Conservation (phyloP, 2,888 invertebrate genomes). For the Perithous albicinctus region DNA sequence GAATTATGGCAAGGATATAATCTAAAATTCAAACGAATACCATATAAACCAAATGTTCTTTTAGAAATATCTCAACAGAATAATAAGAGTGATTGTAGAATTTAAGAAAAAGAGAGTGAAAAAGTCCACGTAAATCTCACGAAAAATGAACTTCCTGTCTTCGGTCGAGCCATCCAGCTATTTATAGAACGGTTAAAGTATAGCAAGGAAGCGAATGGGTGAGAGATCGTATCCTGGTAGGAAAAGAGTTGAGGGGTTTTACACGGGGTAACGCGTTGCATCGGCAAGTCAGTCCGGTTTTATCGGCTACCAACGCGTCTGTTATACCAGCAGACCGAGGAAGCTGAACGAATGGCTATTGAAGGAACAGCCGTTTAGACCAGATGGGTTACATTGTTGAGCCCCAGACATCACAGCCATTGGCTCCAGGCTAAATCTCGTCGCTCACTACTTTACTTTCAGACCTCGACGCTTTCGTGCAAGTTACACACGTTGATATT, state of each 20-base stretch:
- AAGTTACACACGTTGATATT: constrained; percentile 28
- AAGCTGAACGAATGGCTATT: constrained; percentile 71
- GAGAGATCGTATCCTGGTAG: constrained; percentile 3
- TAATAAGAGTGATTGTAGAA: too few species aligned
- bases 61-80: too few species aligned
- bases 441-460: constrained; percentile 32
- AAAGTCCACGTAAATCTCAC: constrained; percentile 10
- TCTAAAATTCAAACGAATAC: too few species aligned
- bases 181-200: background rate
- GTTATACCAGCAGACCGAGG: constrained; percentile 26
- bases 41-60: too few species aligned
- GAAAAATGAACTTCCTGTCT: constrained; percentile 21
- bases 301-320: constrained; percentile 38
- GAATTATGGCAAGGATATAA: too few species aligned
- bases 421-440: constrained; percentile 59
- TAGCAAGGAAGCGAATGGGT: background rate
- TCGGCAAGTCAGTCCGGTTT: constrained; percentile 33
- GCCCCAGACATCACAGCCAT: constrained; percentile 75
- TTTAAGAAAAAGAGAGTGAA: background rate
- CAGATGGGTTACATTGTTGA: constrained; percentile 76
- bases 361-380: constrained; percentile 77
- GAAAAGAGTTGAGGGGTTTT: constrained; percentile 26
- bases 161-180: too few species aligned
- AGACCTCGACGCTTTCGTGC: background rate
- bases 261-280: constrained; percentile 32